Conservation (phyloP, 2,888 invertebrate genomes). For the Morpho achilles region DNA sequence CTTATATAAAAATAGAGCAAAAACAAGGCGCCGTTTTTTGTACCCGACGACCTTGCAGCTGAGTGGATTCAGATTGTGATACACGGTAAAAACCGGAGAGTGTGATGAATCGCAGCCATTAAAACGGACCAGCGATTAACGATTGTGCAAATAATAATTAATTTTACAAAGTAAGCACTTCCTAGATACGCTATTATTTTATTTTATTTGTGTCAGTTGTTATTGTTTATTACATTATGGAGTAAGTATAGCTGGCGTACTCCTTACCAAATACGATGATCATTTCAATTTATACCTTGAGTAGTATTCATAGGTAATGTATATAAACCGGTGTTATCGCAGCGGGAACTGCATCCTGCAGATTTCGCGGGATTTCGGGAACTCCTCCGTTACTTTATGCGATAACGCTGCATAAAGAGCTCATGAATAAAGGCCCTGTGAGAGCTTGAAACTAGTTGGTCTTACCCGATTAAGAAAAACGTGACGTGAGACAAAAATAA, state of each 20-base stretch:
- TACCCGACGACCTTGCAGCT: constrained; percentile 70
- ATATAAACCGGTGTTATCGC: no score
- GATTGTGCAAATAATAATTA: constrained; percentile 44
- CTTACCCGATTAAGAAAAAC: no score
- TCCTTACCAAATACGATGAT: constrained; percentile 1
- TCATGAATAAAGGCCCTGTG: no score
- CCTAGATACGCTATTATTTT: constrained; percentile 38
- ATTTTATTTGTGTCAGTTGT: constrained; percentile 19
- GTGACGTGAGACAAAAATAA: no score
- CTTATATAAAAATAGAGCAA: constrained; percentile 72
- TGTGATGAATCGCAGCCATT: constrained; percentile 60
- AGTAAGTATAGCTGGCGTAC: constrained; percentile 6
- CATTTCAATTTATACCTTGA: no score
- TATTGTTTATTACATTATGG: constrained; percentile 1
- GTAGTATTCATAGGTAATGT: no score
- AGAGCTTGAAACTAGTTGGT: no score
- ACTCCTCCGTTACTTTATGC: no score
- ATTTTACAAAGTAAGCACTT: constrained; percentile 45
- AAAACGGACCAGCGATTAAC: constrained; percentile 42
- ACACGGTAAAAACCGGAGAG: constrained; percentile 67
- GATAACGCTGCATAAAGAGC: no score
- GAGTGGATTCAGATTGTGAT: constrained; percentile 68
- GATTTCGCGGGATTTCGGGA: no score
- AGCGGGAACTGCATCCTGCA: no score
- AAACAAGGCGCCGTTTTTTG: constrained; percentile 63